These are phyloP conservation scores for Drusus annulatus DNA, from an alignment of 1,140 invertebrate species.

Conservation along the genomic window DNA sequence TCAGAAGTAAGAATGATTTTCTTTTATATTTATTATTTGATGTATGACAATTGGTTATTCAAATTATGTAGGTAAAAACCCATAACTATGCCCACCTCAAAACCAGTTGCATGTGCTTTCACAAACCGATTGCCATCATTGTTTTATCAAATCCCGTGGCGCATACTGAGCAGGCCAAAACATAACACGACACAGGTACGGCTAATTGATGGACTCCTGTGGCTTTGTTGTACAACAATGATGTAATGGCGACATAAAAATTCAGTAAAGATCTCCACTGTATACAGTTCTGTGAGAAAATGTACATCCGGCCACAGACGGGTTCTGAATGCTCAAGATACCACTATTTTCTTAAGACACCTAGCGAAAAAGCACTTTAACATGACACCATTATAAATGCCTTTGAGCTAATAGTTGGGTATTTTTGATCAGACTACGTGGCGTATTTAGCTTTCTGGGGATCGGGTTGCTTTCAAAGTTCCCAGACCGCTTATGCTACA, in stretches of 20 bases:
- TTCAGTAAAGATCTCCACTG: slow-evolving; percentile 45
- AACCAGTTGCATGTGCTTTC: too few species aligned
- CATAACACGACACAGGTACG: background rate
- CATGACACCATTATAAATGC: too few species aligned
- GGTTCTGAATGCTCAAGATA: background rate
- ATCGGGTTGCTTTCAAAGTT: slow-evolving; percentile 8
- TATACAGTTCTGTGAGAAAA: slow-evolving; percentile 36
- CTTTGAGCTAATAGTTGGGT: background rate
- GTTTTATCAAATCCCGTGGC: background rate
- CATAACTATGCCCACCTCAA: background rate
- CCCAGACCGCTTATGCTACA: slow-evolving; percentile 15
- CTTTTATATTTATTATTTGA: background rate
- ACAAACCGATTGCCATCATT: too few species aligned
- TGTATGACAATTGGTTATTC: background rate
- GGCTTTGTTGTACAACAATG: slow-evolving; percentile 23
- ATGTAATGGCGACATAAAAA: slow-evolving; percentile 50
- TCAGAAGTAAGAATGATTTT: too few species aligned
- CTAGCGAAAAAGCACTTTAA: background rate
- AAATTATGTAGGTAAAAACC: background rate
- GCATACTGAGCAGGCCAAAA: slow-evolving; percentile 12
- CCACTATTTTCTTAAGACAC: slow-evolving; percentile 12
- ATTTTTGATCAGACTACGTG: background rate
- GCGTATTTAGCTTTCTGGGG: background rate
- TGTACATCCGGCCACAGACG: slow-evolving; percentile 50
- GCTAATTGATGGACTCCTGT: slow-evolving; percentile 20